Evolutionary conservation across 1,140 invertebrate genomes (phyloP).

Genomic region (Heliconius congener): DNA sequence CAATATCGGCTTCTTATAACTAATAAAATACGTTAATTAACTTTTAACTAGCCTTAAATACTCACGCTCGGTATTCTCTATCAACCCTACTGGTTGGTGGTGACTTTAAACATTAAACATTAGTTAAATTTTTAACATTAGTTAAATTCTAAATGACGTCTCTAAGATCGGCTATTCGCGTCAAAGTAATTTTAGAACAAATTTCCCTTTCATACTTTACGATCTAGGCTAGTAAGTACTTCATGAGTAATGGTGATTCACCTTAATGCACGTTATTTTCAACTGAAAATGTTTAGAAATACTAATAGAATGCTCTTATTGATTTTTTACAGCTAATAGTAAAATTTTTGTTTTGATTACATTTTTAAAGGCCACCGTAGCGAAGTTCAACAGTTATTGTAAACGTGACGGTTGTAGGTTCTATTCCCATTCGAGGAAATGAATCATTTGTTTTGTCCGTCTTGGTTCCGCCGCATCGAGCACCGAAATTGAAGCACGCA

Average conservation of each 20-base stretch:
- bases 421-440: neutral
- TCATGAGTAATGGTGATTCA: constrained; percentile 16
- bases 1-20: too few relatives aligned
- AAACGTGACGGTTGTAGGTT: neutral
- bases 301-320: neutral
- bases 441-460: neutral
- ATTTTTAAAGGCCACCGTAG: too few relatives aligned
- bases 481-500: neutral
- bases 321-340: too few relatives aligned
- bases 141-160: neutral
- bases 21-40: too few relatives aligned
- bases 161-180: neutral
- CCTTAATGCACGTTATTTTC: neutral
- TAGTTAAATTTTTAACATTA: neutral
- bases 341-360: too few relatives aligned
- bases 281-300: constrained; percentile 2
- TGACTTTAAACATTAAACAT: neutral
- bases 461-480: neutral
- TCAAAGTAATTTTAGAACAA: constrained; percentile 7
- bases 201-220: constrained; percentile 22
- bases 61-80: too few relatives aligned
- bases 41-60: too few relatives aligned
- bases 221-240: constrained; percentile 1
- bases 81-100: too few relatives aligned
- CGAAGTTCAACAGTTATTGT: too few relatives aligned